A percentile compares a stretch with the other conserved stretches of the same genome.
These are phyloP conservation scores for Telenomus remus DNA, from an alignment of 1,140 invertebrate genomes.

Conservation along the genomic window DNA sequence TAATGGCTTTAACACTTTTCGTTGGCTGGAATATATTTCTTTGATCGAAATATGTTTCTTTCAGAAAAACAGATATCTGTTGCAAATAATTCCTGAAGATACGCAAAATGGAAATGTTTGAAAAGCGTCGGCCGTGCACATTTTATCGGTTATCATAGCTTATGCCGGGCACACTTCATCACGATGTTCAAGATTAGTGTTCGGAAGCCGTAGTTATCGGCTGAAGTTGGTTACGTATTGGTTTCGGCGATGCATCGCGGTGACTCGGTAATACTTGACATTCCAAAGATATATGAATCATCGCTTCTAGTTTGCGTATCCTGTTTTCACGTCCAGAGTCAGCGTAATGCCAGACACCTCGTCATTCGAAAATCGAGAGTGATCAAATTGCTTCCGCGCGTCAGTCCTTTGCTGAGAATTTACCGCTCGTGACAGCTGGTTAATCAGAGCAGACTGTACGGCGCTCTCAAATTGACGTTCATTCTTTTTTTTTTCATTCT, in stretches of 20 bases:
- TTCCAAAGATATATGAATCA: constrained; percentile 55
- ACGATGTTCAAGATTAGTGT: neutral
- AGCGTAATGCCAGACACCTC: constrained; percentile 55
- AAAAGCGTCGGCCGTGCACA: neutral
- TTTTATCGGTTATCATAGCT: neutral
- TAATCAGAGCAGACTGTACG: no score
- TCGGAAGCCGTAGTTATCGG: constrained; percentile 16
- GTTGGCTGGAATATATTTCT: no score
- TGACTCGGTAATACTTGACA: constrained; percentile 27
- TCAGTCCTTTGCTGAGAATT: no score
- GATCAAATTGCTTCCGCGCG: no score
- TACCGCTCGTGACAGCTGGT: no score
- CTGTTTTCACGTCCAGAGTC: constrained; percentile 53
- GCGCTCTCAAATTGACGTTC: no score
- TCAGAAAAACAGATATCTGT: no score
- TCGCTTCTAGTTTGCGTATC: constrained; percentile 53
- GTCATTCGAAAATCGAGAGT: constrained; percentile 27
- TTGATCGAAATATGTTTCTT: no score
- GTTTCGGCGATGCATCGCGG: constrained; percentile 30
- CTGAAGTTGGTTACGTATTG: constrained; percentile 39
- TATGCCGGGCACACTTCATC: neutral
- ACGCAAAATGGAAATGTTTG: no score
- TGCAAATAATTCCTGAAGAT: no score
- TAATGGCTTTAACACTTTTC: no score
- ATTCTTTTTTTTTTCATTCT: no score